Base-by-base conservation (phyloP, 2,113 vertebrate genomes). In the Tachuris rubrigastra region DNA sequence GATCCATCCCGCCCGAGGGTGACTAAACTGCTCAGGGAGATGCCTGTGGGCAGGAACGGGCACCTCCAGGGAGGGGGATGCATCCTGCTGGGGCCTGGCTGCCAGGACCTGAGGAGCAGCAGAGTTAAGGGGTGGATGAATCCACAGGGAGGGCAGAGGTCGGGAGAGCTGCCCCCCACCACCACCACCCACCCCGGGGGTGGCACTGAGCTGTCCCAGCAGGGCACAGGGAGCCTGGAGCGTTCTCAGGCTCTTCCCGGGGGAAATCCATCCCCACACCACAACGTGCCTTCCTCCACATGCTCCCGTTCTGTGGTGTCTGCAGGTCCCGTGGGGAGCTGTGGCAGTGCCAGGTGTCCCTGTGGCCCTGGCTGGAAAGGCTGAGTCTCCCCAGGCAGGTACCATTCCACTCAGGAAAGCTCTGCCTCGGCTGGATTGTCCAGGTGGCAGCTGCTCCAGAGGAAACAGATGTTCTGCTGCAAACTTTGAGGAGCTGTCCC, bases 401-500 rank as follows among this genome's bases (percentile, higher is more conserved):
- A 19, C 62, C 3, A 0, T 4, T 25, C 15, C 1, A 42, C 85
- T 73, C 92, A 60, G 89, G 68, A 75, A 18, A 41, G 76, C 80
- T 77, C 30, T 14, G 60, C 28, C 31, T n/a, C 2, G 62, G 82
- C 68, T 47, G 44, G 18, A 0, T 7, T 63, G 80, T 75, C 71
- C 89, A 65, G 85, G 91, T 91, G 91, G 93, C 93, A 92, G 96
- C 93, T 76, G 95, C 96, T 94, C 17, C 85, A 74, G 91, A 90
- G 96, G 93, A 97, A 95, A 91, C 91, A 92, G 95, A 96, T 96
- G 95, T 68, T 95, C 14, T 49, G 62, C 53, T 50, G 4, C 37
- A 1, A 3, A 76, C 73, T 30, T 68, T n/a, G 33, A 88, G 90
- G 86, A 85, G 68, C 72, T 87, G 65, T 91, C 49, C 24, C 6